A percentile compares a stretch with the other conserved stretches of the same genome.
Conservation (phyloP, 1,140 invertebrate genomes). For the Lasioglossum albipes region DNA sequence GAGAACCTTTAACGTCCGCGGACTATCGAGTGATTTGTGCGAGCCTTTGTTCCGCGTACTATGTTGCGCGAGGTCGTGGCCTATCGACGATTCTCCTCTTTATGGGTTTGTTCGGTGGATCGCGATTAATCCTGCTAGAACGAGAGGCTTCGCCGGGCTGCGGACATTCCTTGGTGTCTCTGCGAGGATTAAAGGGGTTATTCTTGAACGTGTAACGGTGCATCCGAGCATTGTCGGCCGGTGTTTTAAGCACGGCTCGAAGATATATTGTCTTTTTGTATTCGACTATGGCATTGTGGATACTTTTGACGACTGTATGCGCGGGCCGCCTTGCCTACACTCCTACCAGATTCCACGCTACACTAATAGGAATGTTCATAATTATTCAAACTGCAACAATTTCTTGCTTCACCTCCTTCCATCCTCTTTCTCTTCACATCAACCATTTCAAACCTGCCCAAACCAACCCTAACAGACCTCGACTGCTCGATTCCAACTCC, state of each 20-base stretch:
- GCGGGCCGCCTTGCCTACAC: no score
- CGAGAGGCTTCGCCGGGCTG: not conserved
- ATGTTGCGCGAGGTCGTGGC: not conserved
- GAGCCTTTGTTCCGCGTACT: constrained; percentile 24
- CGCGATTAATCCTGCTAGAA: not conserved
- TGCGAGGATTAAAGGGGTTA: not conserved
- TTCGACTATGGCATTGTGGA: no score
- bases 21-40: constrained; percentile 19
- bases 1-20: constrained; percentile 43
- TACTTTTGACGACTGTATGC: no score
- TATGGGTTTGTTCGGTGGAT: not conserved
- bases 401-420: no score
- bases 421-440: no score
- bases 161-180: not conserved
- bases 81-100: not conserved
- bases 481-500: no score
- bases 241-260: not conserved
- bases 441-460: no score
- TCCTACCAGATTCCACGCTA: no score
- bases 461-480: no score
- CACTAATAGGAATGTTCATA: no score
- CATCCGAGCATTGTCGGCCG: not conserved
- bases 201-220: not conserved
- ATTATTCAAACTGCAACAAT: no score
- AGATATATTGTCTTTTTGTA: no score